Base-by-base conservation (phyloP, 2,888 invertebrate genomes). In the Thyatira batis region DNA sequence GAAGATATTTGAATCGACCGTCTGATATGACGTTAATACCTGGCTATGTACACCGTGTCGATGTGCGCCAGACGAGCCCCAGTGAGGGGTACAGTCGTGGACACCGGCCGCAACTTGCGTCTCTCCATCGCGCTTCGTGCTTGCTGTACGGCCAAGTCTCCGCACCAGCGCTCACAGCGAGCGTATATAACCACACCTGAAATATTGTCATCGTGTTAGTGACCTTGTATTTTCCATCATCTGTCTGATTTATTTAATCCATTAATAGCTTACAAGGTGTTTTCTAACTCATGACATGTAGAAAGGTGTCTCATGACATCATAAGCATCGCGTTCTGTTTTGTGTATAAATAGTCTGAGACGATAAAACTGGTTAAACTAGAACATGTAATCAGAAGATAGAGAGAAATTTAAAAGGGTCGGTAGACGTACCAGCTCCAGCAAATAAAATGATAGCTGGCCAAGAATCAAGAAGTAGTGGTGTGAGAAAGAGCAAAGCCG, bases 381-480 rank as follows among this genome's bases (percentile, higher is more conserved):
- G n/a, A n/a, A n/a, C n/a, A n/a, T n/a, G n/a, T n/a, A n/a, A n/a
- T n/a, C 2, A 11, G 8, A 13, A 17, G 17, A 17, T 8, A 6
- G 17, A 17, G 0, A 17, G 17, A 39, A 3, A 17, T 5, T 17
- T 8, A 8, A n/a, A 8, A 9, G 17, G 13, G 17, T 17, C 11
- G 4, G 8, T 39, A 17, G 13, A 33, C 39, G 39, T 82, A 94
- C 94, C 94, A 73, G 94, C 93, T 56, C 91, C 84, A 56, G 93
- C 87, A 85, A 94, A 94, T 48, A 94, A 87, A 5, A 93, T 80
- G 45, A 94, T 89, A 21, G 94, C 94, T 30, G 93, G 93, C 93
- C 94, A 94, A 43, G 94, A 93, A 65, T 93, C 93, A 3, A 92
- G 75, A 17, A 94, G 76, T 45, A 94, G 80, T 17, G 93, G 94